Base-by-base conservation (phyloP, 2,797 vertebrate species). In the Sebastiscus albofasciatus region DNA sequence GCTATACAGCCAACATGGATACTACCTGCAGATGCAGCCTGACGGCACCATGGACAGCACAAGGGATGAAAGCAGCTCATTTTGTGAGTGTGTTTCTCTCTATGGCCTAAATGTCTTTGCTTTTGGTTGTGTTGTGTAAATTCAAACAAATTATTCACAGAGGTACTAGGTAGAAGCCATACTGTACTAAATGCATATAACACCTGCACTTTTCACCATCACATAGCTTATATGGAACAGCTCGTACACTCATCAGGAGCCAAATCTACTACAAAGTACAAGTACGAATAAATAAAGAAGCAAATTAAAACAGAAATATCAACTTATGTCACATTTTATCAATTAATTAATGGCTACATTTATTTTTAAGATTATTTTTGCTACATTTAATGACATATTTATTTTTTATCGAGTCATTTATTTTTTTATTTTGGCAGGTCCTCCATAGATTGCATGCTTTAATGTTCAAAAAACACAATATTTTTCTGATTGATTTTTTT, bases 31-130 rank as follows among this genome's bases (percentile, higher is more conserved):
- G 95, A 96, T 99, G 94, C 98, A 98, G 93, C 97, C 98, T 88
- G 98, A 99, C 92, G 98, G 98, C 93, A 97, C 97, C 79, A 96
- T 99, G 88, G 98, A 99, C 94, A 97, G 98, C 93, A 99, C 98
- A 85, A 97, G 97, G 94, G 98, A 99, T 68, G 98, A 99, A 91
- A 97, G 97, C 94, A 98, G 97, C 94, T 97, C 96, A 93, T 95
- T 95, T 87, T 93, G 95, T 95, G 84, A 95, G 94, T 91, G 73
- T 80, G 31, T 70, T 78, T 77, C 24, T 46, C 55, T 67, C 13
- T 65, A 2, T 3, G 13, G 27, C 18, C 60, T n/a, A 27, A 20
- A 29, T 20, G 36, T 80, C 16, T 72, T 29, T 79, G 77, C 31
- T 33, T 67, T 16, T 54, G 34, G 81, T 71, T 10, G 3, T 49